Evolutionary conservation across 2,113 vertebrate species (phyloP).

Genomic region (Diglossa brunneiventris): DNA sequence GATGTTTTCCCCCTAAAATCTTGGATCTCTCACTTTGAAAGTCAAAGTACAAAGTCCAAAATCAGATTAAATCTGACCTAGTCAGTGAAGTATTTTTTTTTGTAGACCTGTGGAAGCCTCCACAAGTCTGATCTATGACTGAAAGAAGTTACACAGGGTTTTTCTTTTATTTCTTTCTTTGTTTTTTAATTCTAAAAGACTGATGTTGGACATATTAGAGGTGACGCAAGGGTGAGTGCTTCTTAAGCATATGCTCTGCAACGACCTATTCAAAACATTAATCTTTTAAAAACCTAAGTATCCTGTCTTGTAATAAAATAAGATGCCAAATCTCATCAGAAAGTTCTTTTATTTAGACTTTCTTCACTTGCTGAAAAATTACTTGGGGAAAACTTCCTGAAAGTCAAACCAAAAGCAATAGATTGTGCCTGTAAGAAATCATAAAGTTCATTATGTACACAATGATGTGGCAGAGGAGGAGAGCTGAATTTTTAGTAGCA

Average conservation of each 20-base stretch:
- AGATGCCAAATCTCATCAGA: conserved; percentile 5
- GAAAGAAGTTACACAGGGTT: not conserved
- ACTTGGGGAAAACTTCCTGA: conserved; percentile 42
- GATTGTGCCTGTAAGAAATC: conserved; percentile 46
- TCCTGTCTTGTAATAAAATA: conserved; percentile 12
- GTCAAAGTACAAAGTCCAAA: conserved; percentile 23
- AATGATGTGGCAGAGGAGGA: not conserved
- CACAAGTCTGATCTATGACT: conserved; percentile 28
- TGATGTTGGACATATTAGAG: not conserved
- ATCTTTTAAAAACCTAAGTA: conserved; percentile 10
- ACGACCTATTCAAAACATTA: conserved; percentile 3
- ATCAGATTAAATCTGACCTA: conserved; percentile 47
- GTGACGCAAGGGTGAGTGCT: not conserved
- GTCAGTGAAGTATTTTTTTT: conserved; percentile 30
- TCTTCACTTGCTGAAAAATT: conserved; percentile 55
- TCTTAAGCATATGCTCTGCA: conserved; percentile 8
- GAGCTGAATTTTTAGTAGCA: conserved; percentile 64
- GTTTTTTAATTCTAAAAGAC: not conserved
- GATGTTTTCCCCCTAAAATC: not conserved
- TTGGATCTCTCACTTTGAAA: conserved; percentile 30
- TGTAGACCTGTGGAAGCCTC: conserved; percentile 14
- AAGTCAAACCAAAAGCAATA: conserved; percentile 51
- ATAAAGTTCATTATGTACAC: conserved; percentile 60
- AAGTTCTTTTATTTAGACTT: conserved; percentile 34
- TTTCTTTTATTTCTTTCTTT: not conserved